A percentile compares a stretch with the other conserved stretches of the same genome.
Conservation (phyloP, 2,888 invertebrate species). For the Drosophila mercatorum region DNA sequence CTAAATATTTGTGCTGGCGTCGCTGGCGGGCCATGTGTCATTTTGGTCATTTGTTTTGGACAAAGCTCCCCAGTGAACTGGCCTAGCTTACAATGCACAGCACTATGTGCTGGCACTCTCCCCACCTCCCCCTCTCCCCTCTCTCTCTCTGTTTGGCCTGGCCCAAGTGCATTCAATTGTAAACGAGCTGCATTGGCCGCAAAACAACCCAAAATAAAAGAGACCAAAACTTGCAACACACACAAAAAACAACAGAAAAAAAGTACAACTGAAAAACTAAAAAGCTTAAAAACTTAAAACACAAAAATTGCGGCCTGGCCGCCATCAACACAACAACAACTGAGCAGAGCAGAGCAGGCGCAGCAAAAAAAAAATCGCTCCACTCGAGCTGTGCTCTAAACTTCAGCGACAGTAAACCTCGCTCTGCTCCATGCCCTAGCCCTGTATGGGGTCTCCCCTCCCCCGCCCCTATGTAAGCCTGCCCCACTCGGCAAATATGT, state of each 20-base stretch:
- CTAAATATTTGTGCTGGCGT: constrained; percentile 53
- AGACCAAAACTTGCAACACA: constrained; percentile 15
- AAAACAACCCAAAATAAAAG: constrained; percentile 49
- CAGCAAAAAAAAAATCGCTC: constrained; percentile 32
- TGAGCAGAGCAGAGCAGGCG: constrained; percentile 14
- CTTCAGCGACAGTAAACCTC: constrained; percentile 68
- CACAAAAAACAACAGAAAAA: not conserved
- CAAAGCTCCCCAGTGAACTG: constrained; percentile 58
- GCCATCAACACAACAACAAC: constrained; percentile 50
- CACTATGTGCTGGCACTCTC: not conserved
- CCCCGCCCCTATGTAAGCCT: constrained; percentile 29
- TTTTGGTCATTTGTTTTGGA: constrained; percentile 72
- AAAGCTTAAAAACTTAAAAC: constrained; percentile 75
- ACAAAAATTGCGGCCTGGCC: constrained; percentile 73
- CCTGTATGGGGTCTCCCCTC: not conserved
- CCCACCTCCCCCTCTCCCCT: not conserved
- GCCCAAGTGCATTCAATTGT: constrained; percentile 67
- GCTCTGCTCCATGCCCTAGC: constrained; percentile 8
- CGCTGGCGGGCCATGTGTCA: constrained; percentile 64
- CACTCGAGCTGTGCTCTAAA: constrained; percentile 70
- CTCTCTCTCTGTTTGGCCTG: constrained; percentile 1
- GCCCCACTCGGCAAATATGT: constrained; percentile 73
- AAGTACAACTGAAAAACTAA: constrained; percentile 39
- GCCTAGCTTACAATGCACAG: constrained; percentile 26
- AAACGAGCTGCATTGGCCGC: constrained; percentile 70